Base-by-base conservation (phyloP, 2,797 vertebrate genomes). In the Melanotaenia maccullochi region DNA sequence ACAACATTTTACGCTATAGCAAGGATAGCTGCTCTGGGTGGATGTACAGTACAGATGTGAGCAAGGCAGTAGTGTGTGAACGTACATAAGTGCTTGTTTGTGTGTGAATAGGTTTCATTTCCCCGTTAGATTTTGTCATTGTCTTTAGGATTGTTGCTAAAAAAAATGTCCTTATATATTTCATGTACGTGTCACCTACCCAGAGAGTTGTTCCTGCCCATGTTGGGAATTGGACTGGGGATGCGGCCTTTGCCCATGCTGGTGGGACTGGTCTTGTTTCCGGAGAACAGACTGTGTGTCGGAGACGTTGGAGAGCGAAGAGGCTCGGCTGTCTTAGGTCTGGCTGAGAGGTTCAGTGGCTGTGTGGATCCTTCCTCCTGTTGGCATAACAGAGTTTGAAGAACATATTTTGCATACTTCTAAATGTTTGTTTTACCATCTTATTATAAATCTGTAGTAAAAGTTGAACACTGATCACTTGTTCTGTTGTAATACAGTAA, bases 341-440 rank as follows among this genome's bases (percentile, higher is more conserved):
- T 85, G 72, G 97, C 96, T 62, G 97, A 98, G 81, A 98, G 95
- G 92, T 98, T 98, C 86, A 98, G 80, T 4, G 97, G 97, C 94
- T 98, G 97, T n/a, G 96, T 96, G 74, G 89, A 87, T 80, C 94
- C 95, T 93, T 98, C 97, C 85, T 98, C 97, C 97, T 98, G 79
- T 63, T 9, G 1, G 60, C 3, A 18, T 2, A 56, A 61, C 1
- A 56, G 14, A 55, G 54, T 18, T 28, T 54, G 12, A 28, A 28
- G n/a, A n/a, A 24, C 49, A 51, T 51, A 22, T 51, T 9, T 24
- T 5, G 9, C 32, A 33, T 33, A 54, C 25, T 54, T 32, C 16
- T 30, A 18, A 55, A 28, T 2, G 25, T 2, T 30, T 6, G 18
- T 8, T 32, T 28, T 56, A 1, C 28, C 54, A 18, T 28, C 25